A percentile compares a stretch with the other conserved stretches of the same genome.
phyloP scores from a whole-genome alignment of 2,797 vertebrate species.

The Aulostomus chinensis region DNA sequence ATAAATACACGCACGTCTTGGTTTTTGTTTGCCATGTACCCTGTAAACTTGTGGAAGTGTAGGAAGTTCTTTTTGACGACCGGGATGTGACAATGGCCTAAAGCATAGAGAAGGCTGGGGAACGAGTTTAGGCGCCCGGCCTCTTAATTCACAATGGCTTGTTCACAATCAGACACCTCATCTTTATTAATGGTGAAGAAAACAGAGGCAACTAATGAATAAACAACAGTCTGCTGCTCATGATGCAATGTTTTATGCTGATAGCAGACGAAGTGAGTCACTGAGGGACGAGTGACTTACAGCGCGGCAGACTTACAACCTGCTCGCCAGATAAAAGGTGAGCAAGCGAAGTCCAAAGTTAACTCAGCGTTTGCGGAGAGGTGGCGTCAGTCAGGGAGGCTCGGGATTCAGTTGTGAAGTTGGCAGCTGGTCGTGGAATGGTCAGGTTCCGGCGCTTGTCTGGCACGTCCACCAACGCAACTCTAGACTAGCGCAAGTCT shows the following conservation, averaged over 20 bases:
- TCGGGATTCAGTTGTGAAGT: no score
- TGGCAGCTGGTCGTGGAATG: no score
- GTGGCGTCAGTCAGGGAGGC: no score
- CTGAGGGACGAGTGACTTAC: neutral
- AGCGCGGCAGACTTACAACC: conserved; percentile 8
- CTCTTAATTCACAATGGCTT: no score
- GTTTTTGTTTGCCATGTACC: no score
- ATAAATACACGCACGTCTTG: neutral
- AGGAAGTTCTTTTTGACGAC: conserved; percentile 10
- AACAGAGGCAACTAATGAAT: conserved; percentile 31
- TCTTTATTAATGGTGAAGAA: conserved; percentile 46
- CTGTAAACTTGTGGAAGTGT: conserved; percentile 13
- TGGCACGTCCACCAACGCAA: no score
- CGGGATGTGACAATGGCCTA: neutral
- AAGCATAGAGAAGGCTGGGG: neutral
- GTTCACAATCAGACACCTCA: conserved; percentile 27
- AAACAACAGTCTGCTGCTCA: conserved; percentile 34
- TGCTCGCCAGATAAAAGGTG: no score
- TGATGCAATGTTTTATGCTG: conserved; percentile 28
- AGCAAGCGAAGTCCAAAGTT: no score
- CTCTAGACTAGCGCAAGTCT: no score
- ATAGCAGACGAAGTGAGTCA: conserved; percentile 31
- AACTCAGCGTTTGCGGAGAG: no score
- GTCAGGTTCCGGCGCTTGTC: no score
- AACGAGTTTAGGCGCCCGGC: neutral